Evolutionary conservation across 1,140 invertebrate genomes (phyloP).

Genomic region (Drosophila simulans): DNA sequence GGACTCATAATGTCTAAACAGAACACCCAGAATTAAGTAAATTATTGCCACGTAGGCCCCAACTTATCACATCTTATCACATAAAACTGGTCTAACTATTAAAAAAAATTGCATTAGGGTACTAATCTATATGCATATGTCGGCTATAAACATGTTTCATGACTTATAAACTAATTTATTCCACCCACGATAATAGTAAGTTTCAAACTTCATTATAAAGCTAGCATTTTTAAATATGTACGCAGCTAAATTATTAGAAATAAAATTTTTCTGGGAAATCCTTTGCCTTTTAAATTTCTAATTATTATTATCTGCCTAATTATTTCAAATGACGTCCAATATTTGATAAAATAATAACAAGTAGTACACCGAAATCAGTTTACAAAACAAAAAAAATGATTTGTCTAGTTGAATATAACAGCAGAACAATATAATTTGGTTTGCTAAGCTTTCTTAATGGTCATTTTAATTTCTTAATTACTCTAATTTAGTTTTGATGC

Average conservation of each 20-base stretch:
- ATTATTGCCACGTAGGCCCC: constrained; percentile 7
- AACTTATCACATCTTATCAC: constrained; percentile 69
- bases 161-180: not conserved
- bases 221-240: no score
- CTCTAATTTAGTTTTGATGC: not conserved
- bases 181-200: not conserved
- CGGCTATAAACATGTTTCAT: not conserved
- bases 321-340: no score
- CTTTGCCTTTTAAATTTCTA: no score
- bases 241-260: no score
- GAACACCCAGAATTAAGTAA: constrained; percentile 41
- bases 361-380: no score
- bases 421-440: no score
- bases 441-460: no score
- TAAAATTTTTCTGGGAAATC: no score
- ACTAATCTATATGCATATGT: not conserved
- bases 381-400: no score
- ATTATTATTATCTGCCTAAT: no score
- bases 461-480: not conserved
- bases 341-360: no score
- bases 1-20: constrained; percentile 30
- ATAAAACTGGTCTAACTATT: constrained; percentile 38
- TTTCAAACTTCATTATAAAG: not conserved
- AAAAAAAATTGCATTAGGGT: constrained; percentile 8
- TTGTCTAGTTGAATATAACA: no score